These are phyloP conservation scores for Morone chrysops DNA, from an alignment of 2,113 vertebrate genomes.

Conservation along the genomic window DNA sequence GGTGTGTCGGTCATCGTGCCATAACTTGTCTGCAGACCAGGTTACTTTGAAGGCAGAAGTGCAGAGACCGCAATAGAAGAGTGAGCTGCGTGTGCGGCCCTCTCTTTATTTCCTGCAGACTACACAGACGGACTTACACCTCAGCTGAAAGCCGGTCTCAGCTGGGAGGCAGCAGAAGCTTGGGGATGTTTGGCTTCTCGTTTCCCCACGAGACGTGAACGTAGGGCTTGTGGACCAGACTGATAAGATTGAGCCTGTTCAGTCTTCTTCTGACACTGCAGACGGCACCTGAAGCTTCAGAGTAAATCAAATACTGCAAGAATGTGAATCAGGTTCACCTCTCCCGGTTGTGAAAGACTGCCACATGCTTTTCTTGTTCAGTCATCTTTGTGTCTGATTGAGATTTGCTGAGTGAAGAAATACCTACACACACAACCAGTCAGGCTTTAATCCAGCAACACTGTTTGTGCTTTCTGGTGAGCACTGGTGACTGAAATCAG, in stretches of 20 bases:
- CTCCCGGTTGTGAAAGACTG: no score
- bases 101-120: slow-evolving; percentile 33
- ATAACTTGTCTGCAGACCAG: slow-evolving; percentile 53
- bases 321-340: no score
- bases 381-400: no score
- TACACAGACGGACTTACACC: not conserved
- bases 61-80: not conserved
- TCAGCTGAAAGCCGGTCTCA: slow-evolving; percentile 2
- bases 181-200: not conserved
- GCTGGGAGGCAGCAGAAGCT: not conserved
- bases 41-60: slow-evolving; percentile 23
- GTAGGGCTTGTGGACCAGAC: slow-evolving; percentile 22
- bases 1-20: slow-evolving; percentile 61
- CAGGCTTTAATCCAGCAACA: slow-evolving; percentile 18
- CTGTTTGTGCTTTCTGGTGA: slow-evolving; percentile 11
- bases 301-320: no score
- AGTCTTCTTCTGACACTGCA: no score
- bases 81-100: not conserved
- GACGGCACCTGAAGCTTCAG: no score
- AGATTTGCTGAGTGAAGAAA: no score
- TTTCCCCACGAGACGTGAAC: slow-evolving; percentile 19
- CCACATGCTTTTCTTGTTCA: no score
- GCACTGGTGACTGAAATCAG: slow-evolving; percentile 50
- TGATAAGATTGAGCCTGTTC: no score
- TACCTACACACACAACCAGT: not conserved